These are phyloP conservation scores for Drosophila ustulata DNA, from an alignment of 2,888 invertebrate genomes.

Conservation along the genomic window DNA sequence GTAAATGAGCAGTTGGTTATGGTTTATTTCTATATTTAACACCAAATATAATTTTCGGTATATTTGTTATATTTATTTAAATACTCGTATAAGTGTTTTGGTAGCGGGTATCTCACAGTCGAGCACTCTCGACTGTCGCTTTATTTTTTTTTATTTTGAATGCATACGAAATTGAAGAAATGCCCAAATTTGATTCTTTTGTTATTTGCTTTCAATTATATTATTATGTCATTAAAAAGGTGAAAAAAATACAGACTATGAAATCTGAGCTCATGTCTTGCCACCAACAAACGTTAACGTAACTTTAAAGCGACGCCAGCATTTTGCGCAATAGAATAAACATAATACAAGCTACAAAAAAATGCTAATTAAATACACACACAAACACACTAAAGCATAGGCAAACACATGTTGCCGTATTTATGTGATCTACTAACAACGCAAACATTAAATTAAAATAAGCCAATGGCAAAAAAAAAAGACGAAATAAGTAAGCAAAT, in stretches of 20 bases:
- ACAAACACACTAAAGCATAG: constrained; percentile 1
- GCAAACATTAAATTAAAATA: constrained; percentile 32
- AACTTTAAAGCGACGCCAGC: constrained; percentile 28
- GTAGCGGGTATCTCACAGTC: no score
- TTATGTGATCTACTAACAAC: constrained; percentile 19
- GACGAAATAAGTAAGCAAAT: background rate
- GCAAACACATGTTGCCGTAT: constrained; percentile 2
- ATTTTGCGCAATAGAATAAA: constrained; percentile 42
- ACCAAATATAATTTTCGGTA: no score
- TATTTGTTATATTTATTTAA: no score
- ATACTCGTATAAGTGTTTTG: no score
- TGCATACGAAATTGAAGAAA: no score
- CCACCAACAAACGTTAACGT: constrained; percentile 21
- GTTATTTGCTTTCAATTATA: no score
- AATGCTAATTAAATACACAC: constrained; percentile 49
- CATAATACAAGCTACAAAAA: constrained; percentile 23
- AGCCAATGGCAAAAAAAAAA: constrained; percentile 26
- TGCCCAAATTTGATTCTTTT: no score
- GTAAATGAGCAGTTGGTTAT: no score
- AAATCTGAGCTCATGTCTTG: constrained; percentile 31
- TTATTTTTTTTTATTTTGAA: no score
- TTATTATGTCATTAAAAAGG: no score
- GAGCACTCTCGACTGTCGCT: no score
- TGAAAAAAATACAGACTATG: constrained; percentile 19
- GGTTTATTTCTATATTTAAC: no score